Evolutionary conservation across 2,888 invertebrate species (phyloP).

Genomic region (Druceiella hillmani): DNA sequence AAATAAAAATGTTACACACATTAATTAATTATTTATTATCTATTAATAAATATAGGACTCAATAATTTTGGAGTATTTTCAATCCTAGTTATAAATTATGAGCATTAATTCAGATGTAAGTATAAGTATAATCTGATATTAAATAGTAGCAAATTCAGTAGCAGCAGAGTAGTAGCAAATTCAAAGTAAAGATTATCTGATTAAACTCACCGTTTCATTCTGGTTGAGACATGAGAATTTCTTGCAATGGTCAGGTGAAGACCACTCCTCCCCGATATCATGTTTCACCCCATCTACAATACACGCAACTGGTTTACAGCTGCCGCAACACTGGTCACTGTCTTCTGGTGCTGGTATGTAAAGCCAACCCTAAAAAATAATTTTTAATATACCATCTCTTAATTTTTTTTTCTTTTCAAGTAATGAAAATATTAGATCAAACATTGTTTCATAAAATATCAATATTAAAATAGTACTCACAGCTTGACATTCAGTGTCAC

Average conservation of each 20-base stretch:
- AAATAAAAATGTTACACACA: constrained; percentile 21
- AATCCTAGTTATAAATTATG: too few relatives aligned
- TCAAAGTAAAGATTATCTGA: constrained; percentile 11
- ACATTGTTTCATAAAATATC: neutral
- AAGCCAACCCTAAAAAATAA: constrained; percentile 53
- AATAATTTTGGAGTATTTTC: too few relatives aligned
- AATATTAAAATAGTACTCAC: constrained; percentile 25
- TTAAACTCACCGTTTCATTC: constrained; percentile 44
- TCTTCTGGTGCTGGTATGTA: constrained; percentile 43
- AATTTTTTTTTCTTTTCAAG: neutral
- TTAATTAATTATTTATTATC: too few relatives aligned
- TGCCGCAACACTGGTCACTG: constrained; percentile 57
- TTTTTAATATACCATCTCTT: neutral
- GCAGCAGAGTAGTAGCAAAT: neutral
- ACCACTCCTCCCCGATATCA: constrained; percentile 52
- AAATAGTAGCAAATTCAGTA: neutral
- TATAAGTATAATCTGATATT: too few relatives aligned
- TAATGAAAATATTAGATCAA: neutral
- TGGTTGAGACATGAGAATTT: constrained; percentile 52
- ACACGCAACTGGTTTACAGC: constrained; percentile 58
- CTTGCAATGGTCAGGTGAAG: constrained; percentile 56
- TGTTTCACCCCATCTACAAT: constrained; percentile 45
- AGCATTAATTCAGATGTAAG: too few relatives aligned
- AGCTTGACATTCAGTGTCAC: constrained; percentile 41
- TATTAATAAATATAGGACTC: too few relatives aligned